Base-by-base conservation (phyloP, 2,888 invertebrate genomes). In the Alloscopus bannaensis region DNA sequence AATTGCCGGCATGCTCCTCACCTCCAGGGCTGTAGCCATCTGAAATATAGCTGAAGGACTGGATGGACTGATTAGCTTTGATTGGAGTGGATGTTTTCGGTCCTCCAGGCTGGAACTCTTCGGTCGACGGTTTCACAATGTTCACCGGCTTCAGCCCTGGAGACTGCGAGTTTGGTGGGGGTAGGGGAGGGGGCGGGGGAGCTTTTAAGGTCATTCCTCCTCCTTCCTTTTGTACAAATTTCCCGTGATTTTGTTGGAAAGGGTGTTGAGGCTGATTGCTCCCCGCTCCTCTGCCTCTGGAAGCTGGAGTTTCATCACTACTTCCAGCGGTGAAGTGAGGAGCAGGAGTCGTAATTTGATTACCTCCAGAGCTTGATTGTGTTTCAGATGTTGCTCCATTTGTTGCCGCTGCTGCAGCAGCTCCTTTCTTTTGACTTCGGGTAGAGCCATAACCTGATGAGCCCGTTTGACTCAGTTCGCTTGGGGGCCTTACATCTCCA, bases 401-500 rank as follows among this genome's bases (percentile, higher is more conserved):
- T 2, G 72, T 59, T 13, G 59, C 26, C 40, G 79, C n/a, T 31
- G 75, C 64, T 45, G 71, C 59, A 42, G 57, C 50, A 68, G 31
- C 65, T 60, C 77, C 81, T 69, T 82, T 82, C 66, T 82, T 83
- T 87, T 87, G 89, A 88, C 77, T 90, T 68, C 89, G 87, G 40
- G 90, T 89, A 22, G 90, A 90, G 59, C 90, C 90, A 86, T 90
- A 90, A 64, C 90, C 90, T 62, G 90, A 90, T 60, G 89, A 90
- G 31, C 88, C 89, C 65, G 87, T 87, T 66, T 88, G 88, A 83
- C 89, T 89, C 76, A 88, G 87, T 79, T 88, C 88, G 85, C 88
- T 88, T 16, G 88, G 86, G 22, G 89, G 88, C 57, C 89, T 85
- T 82, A 86, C 86, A 84, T 83, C 86, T 84, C 83, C 83, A 68